Conservation (phyloP, 2,113 vertebrate genomes). For the Gallinago media region DNA sequence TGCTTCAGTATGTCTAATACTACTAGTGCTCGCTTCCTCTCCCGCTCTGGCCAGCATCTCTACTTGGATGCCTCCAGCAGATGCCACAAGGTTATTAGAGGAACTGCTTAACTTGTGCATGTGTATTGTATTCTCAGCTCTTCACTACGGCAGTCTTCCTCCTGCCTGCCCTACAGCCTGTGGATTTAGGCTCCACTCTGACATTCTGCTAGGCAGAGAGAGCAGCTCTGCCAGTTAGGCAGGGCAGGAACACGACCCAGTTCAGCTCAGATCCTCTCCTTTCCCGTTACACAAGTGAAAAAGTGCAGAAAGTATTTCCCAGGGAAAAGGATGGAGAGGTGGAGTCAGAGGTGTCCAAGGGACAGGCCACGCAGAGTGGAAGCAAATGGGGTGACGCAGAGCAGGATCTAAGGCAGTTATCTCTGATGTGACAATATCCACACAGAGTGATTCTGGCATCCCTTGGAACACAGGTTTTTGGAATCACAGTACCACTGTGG, state of each 20-base stretch:
- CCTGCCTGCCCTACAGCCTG: too few relatives aligned
- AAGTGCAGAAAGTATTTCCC: background rate
- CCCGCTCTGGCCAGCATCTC: background rate
- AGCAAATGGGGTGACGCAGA: background rate
- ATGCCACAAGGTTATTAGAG: background rate
- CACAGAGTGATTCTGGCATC: background rate
- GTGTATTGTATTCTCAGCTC: background rate
- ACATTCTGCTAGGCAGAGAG: background rate
- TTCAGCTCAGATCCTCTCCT: background rate
- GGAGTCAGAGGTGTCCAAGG: background rate
- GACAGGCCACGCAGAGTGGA: fast-evolving
- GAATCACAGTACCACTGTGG: background rate
- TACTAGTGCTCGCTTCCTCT: background rate
- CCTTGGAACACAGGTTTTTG: background rate
- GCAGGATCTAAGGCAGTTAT: background rate
- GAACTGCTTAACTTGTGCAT: background rate
- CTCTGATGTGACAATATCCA: too few relatives aligned
- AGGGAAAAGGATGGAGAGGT: background rate
- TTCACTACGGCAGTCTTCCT: background rate
- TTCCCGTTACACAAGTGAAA: background rate
- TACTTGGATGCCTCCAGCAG: background rate
- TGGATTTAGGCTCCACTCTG: background rate
- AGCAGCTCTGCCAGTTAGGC: background rate
- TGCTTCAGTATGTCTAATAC: background rate
- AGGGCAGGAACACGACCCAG: background rate